Conservation (phyloP, 2,113 vertebrate species). For the Platichthys stellatus region DNA sequence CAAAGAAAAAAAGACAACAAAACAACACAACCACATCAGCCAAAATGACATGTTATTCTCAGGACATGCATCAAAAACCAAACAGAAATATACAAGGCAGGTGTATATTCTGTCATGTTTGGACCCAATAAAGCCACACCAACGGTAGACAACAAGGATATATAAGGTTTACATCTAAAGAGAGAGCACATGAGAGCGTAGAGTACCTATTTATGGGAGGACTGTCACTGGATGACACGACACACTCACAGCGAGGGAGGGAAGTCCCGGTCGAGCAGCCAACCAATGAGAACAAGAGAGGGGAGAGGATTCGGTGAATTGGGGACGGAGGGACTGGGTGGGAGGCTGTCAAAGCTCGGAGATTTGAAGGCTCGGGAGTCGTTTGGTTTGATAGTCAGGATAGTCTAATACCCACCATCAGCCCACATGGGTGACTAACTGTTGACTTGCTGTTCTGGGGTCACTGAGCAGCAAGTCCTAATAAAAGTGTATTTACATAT, state of each 20-base stretch:
- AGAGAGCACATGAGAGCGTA: slow-evolving; percentile 31
- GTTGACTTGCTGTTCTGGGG: background rate
- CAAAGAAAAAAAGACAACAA: slow-evolving; percentile 12
- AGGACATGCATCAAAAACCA: slow-evolving; percentile 63
- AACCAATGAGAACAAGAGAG: slow-evolving; percentile 79
- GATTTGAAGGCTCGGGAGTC: slow-evolving; percentile 13
- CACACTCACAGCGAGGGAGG: slow-evolving; percentile 75
- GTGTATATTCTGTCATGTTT: slow-evolving; percentile 47
- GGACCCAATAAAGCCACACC: slow-evolving; percentile 56
- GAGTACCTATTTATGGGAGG: slow-evolving; percentile 86
- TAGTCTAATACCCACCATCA: slow-evolving; percentile 6
- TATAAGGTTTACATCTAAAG: slow-evolving; percentile 21
- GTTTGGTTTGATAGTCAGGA: background rate
- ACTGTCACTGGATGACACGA: slow-evolving; percentile 77
- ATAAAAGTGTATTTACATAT: background rate
- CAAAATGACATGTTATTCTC: slow-evolving; percentile 34
- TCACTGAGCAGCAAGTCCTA: background rate
- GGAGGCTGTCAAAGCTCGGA: slow-evolving; percentile 5
- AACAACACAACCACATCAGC: slow-evolving; percentile 44
- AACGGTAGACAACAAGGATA: slow-evolving; percentile 36
- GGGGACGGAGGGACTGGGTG: slow-evolving; percentile 19
- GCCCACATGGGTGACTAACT: background rate
- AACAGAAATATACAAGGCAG: slow-evolving; percentile 44
- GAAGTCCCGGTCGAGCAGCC: slow-evolving; percentile 72
- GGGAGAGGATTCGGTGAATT: slow-evolving; percentile 70